Evolutionary conservation across 2,888 invertebrate genomes (phyloP), one percentile per base, ranked within the genome.

Genomic region (Diaprepes abbreviatus): DNA sequence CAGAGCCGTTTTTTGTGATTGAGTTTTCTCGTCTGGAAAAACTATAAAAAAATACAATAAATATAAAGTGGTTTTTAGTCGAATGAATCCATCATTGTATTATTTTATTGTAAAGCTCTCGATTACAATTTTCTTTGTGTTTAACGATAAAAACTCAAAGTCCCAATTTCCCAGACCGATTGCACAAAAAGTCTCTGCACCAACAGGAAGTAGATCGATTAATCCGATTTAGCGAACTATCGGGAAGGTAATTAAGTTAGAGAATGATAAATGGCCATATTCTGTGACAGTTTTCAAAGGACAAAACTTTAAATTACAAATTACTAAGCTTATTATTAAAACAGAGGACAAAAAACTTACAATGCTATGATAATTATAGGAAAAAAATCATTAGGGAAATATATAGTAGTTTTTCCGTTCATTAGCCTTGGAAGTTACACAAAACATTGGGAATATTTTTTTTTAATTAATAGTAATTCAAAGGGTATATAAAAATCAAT

Each of bases 141-240:
- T 50, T 1, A 7, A 24, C 31, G 24, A 50, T 50, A 50, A 50
- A 50, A 50, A 50, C 48, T 12, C 1, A 9, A 28, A 50, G 28
- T 9, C 24, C 16, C 28, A 50, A 50, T 50, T 35, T 28, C 28
- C 17, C 19, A 62, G 17, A 17, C 33, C 12, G 24, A 52, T 28
- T 52, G 14, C 17, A 38, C 31, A 36, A 50, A 52, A 64, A 54
- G 28, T 54, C 54, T 40, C 50, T 21, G 54, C 52, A 54, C 38
- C 54, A 28, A 40, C 63, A 54, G 38, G 36, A 64, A 64, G 43
- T 38, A 38, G 58, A 66, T 66, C 58, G 66, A 59, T 66, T 66
- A 58, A 66, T 58, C 57, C 36, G 66, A 66, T 58, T 66, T 58
- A 58, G 58, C 58, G 52, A 66, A 66, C 66, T 66, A 66, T 66